Percentiles rank a stretch among this genome's conserved stretches.
Evolutionary conservation across 2,113 vertebrate species (phyloP).

Genomic region (Lampris megalopsis): DNA sequence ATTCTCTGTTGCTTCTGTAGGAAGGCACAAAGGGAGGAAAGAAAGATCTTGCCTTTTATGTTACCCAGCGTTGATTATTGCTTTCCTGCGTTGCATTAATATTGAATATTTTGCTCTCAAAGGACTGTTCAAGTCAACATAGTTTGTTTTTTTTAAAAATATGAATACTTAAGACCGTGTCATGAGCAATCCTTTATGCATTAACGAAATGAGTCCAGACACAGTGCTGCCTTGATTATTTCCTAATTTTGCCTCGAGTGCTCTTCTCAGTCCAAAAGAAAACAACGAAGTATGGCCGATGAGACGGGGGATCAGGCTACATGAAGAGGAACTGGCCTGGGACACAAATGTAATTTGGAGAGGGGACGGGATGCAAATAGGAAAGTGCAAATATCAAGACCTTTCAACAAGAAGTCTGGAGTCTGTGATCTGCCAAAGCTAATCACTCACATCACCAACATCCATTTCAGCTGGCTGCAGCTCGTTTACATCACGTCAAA

Average conservation of each 20-base stretch:
- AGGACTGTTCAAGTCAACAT: constrained; percentile 66
- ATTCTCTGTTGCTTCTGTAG: constrained; percentile 37
- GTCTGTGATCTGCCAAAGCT: too few species aligned
- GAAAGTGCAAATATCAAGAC: too few species aligned
- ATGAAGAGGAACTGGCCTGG: too few species aligned
- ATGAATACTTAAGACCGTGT: constrained; percentile 59
- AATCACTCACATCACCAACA: background rate
- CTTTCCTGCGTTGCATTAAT: constrained; percentile 69
- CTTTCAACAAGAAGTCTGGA: constrained; percentile 2
- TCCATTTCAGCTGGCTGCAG: background rate
- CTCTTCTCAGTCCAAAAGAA: constrained; percentile 26
- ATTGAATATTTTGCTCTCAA: constrained; percentile 65
- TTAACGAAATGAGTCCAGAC: constrained; percentile 45
- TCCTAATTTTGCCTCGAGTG: constrained; percentile 27
- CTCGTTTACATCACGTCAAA: constrained; percentile 1
- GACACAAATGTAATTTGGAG: too few species aligned
- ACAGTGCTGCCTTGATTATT: constrained; percentile 24
- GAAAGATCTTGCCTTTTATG: constrained; percentile 61
- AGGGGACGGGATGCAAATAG: too few species aligned
- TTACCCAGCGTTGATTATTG: constrained; percentile 73
- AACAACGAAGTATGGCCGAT: constrained; percentile 18
- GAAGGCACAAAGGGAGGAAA: constrained; percentile 30
- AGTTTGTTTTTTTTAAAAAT: constrained; percentile 58
- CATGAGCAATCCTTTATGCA: constrained; percentile 57
- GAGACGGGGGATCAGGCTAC: constrained; percentile 29